phyloP scores from a whole-genome alignment of 2,888 invertebrate genomes.

The Lasiommata megera region DNA sequence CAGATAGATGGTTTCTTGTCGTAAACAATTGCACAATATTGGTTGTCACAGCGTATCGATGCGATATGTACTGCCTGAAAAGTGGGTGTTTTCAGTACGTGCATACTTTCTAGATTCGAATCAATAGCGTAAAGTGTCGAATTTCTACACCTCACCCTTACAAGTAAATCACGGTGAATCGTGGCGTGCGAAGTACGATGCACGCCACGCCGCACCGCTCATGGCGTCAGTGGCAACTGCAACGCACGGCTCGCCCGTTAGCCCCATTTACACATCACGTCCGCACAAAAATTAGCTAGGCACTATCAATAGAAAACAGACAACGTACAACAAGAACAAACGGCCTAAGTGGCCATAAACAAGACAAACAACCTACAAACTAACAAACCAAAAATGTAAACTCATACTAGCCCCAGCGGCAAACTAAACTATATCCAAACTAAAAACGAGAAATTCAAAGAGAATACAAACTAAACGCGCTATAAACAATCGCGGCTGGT shows the following conservation, averaged over 20 bases:
- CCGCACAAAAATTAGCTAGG: constrained; percentile 33
- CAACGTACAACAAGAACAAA: constrained; percentile 57
- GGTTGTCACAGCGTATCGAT: too few species aligned
- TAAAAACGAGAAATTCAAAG: constrained; percentile 49
- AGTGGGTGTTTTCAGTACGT: too few species aligned
- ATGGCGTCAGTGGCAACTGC: too few species aligned
- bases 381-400: constrained; percentile 29
- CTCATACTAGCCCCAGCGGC: constrained; percentile 52
- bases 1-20: too few species aligned
- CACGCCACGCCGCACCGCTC: too few species aligned
- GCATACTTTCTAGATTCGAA: too few species aligned
- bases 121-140: too few species aligned
- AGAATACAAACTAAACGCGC: constrained; percentile 41
- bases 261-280: constrained; percentile 1
- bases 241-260: not conserved
- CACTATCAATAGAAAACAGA: constrained; percentile 52
- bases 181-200: too few species aligned
- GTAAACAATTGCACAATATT: too few species aligned
- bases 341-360: constrained; percentile 50
- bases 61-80: too few species aligned
- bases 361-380: constrained; percentile 51
- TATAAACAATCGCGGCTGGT: constrained; percentile 54
- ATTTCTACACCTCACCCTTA: too few species aligned
- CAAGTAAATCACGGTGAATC: too few species aligned
- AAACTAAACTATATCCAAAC: constrained; percentile 62